Evolutionary conservation across 2,888 invertebrate genomes (phyloP), one percentile per base, ranked within the genome.

Genomic region (Acrobasis consociella): DNA sequence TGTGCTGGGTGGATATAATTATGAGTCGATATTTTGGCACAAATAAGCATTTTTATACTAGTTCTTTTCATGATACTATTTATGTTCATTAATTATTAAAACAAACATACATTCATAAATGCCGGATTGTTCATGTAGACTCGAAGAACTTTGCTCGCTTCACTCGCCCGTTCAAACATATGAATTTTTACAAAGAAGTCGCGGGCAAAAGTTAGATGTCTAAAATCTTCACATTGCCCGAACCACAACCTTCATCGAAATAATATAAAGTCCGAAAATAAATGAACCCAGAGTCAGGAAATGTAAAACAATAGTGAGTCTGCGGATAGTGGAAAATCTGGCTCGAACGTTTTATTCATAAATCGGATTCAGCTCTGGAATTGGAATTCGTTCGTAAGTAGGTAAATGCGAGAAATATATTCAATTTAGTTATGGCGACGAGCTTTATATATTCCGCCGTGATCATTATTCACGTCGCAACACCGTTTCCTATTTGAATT

Each of bases 401-500:
- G 67, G 68, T 62, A 65, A 66, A 65, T 66, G 64, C 60, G 64
- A 52, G 63, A 71, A 64, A 62, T 72, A 66, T 68, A 68, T 68
- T 67, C 65, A 65, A 68, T 72, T 70, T 66, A 67, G 70, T 68
- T 67, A 66, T 61, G 65, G 58, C 66, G 66, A 65, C 65, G 70
- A 67, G 62, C 60, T 66, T 70, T 69, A 69, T 53, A 62, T 49
- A 62, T 62, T 46, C 59, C 22, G 55, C 56, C 49, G 22, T 62
- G 59, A 64, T 64, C 69, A 65, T 74, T 76, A 74, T 77, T 73
- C 72, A 68, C 65, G 70, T 72, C 62, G 66, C 64, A 72, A 72
- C 71, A 66, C 70, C 65, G 73, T 75, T n/a, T 75, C 64, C 71
- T 72, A 70, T 77, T 73, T 72, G 67, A 72, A 72, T 75, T 70